phyloP scores from a whole-genome alignment of 2,113 vertebrate genomes.

The Leiothrix lutea region DNA sequence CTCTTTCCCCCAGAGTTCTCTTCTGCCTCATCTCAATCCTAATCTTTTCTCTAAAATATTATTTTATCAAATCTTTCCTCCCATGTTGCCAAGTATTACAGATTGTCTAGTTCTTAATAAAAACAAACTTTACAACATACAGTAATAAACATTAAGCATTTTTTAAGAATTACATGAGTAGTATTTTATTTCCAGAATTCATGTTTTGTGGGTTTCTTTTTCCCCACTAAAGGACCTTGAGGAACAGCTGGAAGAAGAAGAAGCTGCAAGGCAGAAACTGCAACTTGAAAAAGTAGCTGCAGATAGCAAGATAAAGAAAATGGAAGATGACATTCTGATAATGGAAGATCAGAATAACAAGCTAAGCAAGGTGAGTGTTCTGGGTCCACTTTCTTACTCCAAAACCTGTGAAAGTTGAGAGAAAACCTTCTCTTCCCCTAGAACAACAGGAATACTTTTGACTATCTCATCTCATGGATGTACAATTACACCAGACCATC shows the following conservation, averaged over 20 bases:
- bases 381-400: not conserved
- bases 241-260: constrained; percentile 85
- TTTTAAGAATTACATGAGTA: not conserved
- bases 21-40: not conserved
- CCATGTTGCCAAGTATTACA: not conserved
- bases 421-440: not conserved
- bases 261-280: constrained; percentile 87
- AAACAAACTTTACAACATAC: not conserved
- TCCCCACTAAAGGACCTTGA: constrained; percentile 80
- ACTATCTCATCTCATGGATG: too few species aligned
- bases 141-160: not conserved
- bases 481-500: not conserved
- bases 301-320: constrained; percentile 91
- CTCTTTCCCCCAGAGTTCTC: not conserved
- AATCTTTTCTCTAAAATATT: not conserved
- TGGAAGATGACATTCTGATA: constrained; percentile 89
- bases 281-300: constrained; percentile 88
- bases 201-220: not conserved
- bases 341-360: constrained; percentile 95
- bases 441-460: not conserved
- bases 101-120: not conserved
- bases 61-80: not conserved
- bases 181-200: not conserved
- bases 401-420: not conserved
- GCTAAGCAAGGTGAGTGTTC: constrained; percentile 79